Percentiles rank a stretch among this genome's conserved stretches.
Evolutionary conservation across 2,113 vertebrate species (phyloP).

Genomic region (Myotis brandtii): DNA sequence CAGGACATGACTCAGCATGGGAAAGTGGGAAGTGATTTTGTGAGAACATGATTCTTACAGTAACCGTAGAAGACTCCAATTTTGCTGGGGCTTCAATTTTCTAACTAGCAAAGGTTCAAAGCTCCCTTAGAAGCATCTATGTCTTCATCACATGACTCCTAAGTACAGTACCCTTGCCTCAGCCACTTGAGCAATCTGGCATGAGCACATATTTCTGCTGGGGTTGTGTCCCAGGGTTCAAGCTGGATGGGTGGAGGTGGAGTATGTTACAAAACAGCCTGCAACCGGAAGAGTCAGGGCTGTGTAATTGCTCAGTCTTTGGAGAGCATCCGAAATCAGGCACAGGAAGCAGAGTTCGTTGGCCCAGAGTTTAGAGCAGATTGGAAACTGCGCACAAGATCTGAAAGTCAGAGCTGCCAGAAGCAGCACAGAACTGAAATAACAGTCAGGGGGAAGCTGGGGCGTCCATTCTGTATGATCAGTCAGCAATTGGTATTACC

Average conservation of each 20-base stretch:
- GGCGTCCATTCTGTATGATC: not conserved
- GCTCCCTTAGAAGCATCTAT: not conserved
- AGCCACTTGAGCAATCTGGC: not conserved
- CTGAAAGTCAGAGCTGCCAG: not conserved
- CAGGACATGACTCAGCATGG: conserved; percentile 65
- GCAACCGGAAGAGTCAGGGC: not conserved
- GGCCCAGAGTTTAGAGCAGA: not conserved
- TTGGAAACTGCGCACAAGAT: not conserved
- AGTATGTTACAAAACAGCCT: not conserved
- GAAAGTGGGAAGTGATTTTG: conserved; percentile 71
- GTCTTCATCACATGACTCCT: not conserved
- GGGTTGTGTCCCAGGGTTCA: not conserved
- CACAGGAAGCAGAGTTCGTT: conserved; percentile 19
- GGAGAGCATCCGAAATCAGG: conserved; percentile 53
- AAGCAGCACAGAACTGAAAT: not conserved
- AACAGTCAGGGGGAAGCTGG: not conserved
- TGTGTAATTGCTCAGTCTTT: not conserved
- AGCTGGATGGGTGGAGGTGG: not conserved
- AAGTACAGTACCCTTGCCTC: not conserved
- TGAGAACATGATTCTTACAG: conserved; percentile 42
- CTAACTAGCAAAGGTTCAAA: conserved; percentile 6
- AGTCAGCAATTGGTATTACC: not conserved
- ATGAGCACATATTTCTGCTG: not conserved
- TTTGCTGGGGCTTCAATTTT: not conserved
- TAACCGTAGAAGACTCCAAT: not conserved